Evolutionary conservation across 2,797 vertebrate genomes (phyloP).

Genomic region (Bovichtus diacanthus): DNA sequence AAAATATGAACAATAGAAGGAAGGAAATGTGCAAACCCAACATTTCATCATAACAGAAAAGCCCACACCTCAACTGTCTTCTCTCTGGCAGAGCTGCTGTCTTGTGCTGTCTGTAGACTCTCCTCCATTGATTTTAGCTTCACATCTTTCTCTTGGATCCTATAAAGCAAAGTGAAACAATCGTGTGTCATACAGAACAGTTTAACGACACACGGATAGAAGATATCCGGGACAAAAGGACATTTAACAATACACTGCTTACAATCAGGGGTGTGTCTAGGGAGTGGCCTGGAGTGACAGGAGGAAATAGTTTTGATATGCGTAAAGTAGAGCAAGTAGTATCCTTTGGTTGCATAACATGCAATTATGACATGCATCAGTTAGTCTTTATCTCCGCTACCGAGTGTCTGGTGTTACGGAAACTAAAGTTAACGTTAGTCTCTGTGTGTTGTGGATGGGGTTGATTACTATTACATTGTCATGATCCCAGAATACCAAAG

Average conservation of each 20-base stretch:
- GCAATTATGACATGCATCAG: constrained; percentile 9
- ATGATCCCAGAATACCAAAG: neutral
- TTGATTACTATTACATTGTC: neutral
- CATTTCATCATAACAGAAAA: neutral
- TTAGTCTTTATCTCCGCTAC: neutral
- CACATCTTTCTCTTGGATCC: constrained; percentile 91
- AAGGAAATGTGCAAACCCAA: constrained; percentile 43
- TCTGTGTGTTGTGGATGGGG: neutral
- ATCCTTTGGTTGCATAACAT: constrained; percentile 20
- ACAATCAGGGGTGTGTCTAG: neutral
- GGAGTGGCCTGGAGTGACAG: neutral
- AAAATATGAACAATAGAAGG: constrained; percentile 36
- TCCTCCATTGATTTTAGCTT: constrained; percentile 90
- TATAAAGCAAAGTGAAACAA: constrained; percentile 60
- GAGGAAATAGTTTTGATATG: neutral
- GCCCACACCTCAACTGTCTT: constrained; percentile 87
- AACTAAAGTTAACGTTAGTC: neutral
- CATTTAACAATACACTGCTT: constrained; percentile 4
- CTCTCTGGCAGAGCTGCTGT: constrained; percentile 86
- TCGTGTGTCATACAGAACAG: neutral
- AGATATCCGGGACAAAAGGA: neutral
- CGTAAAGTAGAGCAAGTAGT: neutral
- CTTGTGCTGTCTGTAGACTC: constrained; percentile 87
- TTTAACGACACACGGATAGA: neutral
- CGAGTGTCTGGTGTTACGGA: neutral